phyloP scores from a whole-genome alignment of 2,797 vertebrate genomes.

The Tadarida brasiliensis region DNA sequence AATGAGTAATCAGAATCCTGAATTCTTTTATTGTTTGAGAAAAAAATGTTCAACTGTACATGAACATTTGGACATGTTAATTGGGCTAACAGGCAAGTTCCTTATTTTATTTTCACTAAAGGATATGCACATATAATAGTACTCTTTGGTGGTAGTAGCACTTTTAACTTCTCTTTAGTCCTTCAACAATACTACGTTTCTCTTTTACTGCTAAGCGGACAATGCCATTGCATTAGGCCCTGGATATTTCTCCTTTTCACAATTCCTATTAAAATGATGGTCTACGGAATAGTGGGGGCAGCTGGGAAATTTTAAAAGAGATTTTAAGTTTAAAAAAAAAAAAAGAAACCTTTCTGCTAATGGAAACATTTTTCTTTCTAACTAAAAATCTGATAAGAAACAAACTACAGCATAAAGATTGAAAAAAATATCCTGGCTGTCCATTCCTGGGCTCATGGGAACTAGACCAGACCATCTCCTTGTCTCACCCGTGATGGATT shows the following conservation, averaged over 20 bases:
- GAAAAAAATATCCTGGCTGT: neutral
- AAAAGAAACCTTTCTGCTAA: neutral
- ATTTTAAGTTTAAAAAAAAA: neutral
- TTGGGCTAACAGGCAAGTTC: neutral
- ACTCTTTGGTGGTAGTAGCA: neutral
- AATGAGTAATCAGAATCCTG: neutral
- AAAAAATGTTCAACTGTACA: neutral
- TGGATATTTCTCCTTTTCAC: slow-evolving; percentile 8
- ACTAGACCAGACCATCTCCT: neutral
- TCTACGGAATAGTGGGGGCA: neutral
- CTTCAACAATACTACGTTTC: neutral
- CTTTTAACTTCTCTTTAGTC: slow-evolving; percentile 17
- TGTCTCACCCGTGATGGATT: neutral
- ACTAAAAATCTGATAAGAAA: slow-evolving; percentile 30
- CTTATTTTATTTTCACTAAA: neutral
- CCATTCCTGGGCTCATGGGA: neutral
- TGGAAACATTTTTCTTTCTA: slow-evolving; percentile 24
- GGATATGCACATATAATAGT: neutral
- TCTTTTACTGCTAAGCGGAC: slow-evolving; percentile 4
- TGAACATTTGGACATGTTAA: neutral
- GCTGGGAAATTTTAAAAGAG: slow-evolving; percentile 42
- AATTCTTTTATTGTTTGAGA: slow-evolving; percentile 15
- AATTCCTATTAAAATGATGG: neutral
- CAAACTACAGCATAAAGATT: neutral
- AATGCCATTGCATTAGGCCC: neutral